phyloP scores from a whole-genome alignment of 35 echinoderm and acorn worm genomes.

The Lytechinus variegatus region DNA sequence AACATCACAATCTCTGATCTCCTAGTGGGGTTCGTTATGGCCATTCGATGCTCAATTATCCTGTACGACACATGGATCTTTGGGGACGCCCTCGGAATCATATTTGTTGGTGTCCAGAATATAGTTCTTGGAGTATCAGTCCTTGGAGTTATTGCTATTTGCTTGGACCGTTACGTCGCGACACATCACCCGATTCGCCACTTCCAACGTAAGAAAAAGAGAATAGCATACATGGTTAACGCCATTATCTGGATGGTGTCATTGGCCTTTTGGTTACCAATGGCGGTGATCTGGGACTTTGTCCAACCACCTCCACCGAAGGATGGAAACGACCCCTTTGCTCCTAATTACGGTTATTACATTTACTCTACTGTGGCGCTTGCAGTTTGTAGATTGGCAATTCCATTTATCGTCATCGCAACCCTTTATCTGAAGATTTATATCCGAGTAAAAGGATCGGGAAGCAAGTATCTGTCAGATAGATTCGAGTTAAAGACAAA shows the following conservation, averaged over 20 bases:
- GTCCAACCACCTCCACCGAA: not conserved
- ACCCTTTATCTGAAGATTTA: not conserved
- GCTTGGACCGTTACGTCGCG: slow-evolving; percentile 60
- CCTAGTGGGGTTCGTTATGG: slow-evolving; percentile 46
- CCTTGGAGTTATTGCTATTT: slow-evolving; percentile 39
- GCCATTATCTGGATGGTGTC: slow-evolving; percentile 36
- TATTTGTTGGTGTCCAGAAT: slow-evolving; percentile 37
- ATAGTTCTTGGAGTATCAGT: slow-evolving; percentile 32
- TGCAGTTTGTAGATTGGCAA: not conserved
- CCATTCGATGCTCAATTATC: not conserved
- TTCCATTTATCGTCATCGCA: slow-evolving; percentile 2
- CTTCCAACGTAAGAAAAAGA: not conserved
- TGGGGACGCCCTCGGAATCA: not conserved
- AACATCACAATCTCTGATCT: slow-evolving; percentile 52
- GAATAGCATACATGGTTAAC: not conserved
- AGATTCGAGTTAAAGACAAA: not conserved
- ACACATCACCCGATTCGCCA: slow-evolving; percentile 49
- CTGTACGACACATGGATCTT: not conserved
- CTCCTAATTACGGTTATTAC: not conserved
- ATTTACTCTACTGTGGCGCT: not conserved
- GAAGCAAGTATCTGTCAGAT: not conserved
- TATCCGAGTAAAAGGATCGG: not conserved
- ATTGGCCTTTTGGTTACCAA: slow-evolving; percentile 22
- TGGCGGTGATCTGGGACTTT: slow-evolving; percentile 29
- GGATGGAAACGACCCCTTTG: not conserved